Percentiles rank a stretch among this genome's conserved stretches.
These are phyloP conservation scores for Pelobates cultripes DNA, from an alignment of 2,797 vertebrate genomes.

Conservation along the genomic window DNA sequence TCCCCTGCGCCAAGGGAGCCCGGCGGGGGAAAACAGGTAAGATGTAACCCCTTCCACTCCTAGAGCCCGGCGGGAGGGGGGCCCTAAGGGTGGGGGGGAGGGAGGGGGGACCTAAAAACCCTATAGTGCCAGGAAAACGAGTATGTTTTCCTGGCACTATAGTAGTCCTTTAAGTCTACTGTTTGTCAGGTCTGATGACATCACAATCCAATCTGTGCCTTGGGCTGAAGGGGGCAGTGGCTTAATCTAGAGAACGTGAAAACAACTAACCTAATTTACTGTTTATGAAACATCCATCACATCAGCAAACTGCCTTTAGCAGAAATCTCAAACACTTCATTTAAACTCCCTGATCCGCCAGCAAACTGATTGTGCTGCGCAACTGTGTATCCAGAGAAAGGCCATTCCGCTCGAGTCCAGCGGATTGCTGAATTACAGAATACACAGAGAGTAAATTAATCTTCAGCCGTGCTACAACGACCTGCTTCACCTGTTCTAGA, in stretches of 20 bases:
- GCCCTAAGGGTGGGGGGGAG: no score
- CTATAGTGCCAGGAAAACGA: no score
- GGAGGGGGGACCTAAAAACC: no score
- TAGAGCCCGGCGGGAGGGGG: no score
- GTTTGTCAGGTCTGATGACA: not conserved
- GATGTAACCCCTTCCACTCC: no score
- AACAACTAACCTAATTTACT: not conserved
- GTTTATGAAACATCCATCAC: constrained; percentile 19
- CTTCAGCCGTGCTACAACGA: not conserved
- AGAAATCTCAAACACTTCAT: not conserved
- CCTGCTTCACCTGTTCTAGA: constrained; percentile 11
- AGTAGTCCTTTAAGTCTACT: no score
- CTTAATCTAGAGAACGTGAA: not conserved
- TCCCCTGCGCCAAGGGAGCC: no score
- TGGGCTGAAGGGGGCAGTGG: not conserved
- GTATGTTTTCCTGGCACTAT: no score
- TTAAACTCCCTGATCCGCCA: not conserved
- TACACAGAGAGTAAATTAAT: constrained; percentile 29
- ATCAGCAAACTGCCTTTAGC: constrained; percentile 25
- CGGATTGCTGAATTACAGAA: constrained; percentile 13
- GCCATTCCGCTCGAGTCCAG: constrained; percentile 7
- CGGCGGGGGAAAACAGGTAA: no score
- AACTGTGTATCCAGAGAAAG: constrained; percentile 11
- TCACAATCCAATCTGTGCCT: not conserved
- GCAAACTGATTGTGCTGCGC: constrained; percentile 27